phyloP scores from a whole-genome alignment of 2,113 vertebrate species.

The Poeciliopsis retropinna region DNA sequence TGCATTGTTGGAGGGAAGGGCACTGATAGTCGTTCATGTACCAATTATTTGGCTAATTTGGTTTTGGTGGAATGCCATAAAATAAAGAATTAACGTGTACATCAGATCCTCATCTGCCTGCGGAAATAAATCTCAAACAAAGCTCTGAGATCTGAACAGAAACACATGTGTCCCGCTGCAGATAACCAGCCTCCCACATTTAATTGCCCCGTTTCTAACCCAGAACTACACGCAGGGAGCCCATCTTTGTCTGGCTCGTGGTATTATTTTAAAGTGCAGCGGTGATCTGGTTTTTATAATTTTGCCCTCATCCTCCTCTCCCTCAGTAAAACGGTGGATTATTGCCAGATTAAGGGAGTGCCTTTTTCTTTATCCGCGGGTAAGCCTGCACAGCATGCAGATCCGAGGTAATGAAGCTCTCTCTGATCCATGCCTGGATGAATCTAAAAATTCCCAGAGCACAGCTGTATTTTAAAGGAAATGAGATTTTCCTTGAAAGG shows the following conservation, averaged over 20 bases:
- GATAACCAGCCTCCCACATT: conserved; percentile 22
- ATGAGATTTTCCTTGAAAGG: conserved; percentile 59
- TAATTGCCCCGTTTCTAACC: conserved; percentile 25
- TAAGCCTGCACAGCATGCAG: conserved; percentile 74
- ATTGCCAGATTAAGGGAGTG: conserved; percentile 82
- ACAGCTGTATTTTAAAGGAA: conserved; percentile 65
- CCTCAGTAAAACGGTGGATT: conserved; percentile 79
- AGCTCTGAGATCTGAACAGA: conserved; percentile 4
- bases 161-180: background rate
- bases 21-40: background rate
- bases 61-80: background rate
- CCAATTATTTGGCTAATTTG: background rate
- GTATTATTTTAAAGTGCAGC: conserved; percentile 52
- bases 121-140: background rate
- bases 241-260: conserved; percentile 28
- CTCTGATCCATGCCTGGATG: conserved; percentile 70
- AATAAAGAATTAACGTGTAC: background rate
- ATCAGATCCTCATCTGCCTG: background rate
- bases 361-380: conserved; percentile 78
- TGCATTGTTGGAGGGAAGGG: background rate
- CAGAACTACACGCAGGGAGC: conserved; percentile 31
- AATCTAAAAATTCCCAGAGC: conserved; percentile 71
- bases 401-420: conserved; percentile 79
- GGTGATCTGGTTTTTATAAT: conserved; percentile 68
- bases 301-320: conserved; percentile 66